phyloP scores from a whole-genome alignment of 2,888 invertebrate genomes.

The Hesperia comma region DNA sequence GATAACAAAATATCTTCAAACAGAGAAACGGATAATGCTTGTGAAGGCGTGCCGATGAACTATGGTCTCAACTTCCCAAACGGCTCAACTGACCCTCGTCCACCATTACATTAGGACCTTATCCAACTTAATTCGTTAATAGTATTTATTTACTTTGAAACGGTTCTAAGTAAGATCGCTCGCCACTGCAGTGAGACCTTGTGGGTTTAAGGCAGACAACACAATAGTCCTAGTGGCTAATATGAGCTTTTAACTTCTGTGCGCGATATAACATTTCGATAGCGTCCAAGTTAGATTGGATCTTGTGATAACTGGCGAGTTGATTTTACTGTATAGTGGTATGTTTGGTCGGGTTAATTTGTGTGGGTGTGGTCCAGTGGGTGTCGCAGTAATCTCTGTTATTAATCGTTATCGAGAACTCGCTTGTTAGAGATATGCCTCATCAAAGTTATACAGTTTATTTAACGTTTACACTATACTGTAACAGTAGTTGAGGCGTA shows the following conservation, averaged over 20 bases:
- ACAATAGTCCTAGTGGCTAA: conserved; percentile 40
- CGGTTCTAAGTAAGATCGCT: conserved; percentile 1
- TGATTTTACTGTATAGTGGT: conserved; percentile 38
- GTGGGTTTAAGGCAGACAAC: neutral
- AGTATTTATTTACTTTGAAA: conserved; percentile 3
- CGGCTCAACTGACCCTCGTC: conserved; percentile 13
- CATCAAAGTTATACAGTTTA: neutral
- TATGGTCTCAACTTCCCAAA: neutral
- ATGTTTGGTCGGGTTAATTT: conserved; percentile 30
- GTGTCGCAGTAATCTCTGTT: conserved; percentile 21
- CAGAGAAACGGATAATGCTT: conserved; percentile 13
- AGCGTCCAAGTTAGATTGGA: conserved; percentile 46
- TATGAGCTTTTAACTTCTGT: conserved; percentile 46
- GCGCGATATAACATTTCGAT: conserved; percentile 44
- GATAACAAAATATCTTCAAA: conserved; percentile 38
- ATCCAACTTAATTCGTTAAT: neutral
- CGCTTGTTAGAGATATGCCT: neutral
- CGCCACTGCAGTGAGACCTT: neutral
- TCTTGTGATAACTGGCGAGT: conserved; percentile 43
- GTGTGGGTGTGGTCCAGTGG: conserved; percentile 9
- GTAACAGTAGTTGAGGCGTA: too few species aligned
- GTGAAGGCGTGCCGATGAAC: conserved; percentile 21
- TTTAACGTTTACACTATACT: too few species aligned
- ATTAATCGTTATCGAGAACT: conserved; percentile 16
- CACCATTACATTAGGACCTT: conserved; percentile 11